Base-by-base conservation (phyloP, 1,140 invertebrate species). In the Drosophila fuyamai region DNA sequence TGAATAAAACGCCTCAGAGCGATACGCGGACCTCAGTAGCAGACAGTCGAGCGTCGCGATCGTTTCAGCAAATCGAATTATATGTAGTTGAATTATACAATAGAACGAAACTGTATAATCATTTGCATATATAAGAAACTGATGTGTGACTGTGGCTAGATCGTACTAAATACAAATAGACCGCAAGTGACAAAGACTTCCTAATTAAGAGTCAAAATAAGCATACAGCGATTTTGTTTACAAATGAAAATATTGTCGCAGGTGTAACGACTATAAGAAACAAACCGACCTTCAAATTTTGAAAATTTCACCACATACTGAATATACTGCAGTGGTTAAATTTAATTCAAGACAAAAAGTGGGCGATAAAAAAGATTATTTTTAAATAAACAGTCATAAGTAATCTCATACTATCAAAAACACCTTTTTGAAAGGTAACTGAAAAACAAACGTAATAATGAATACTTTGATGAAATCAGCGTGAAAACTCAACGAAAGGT, bases 31-130 rank as follows among this genome's bases (percentile, higher is more conserved):
- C 48, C 71, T 79, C 83, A 86, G 83, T 86, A 83, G 65, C 84
- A 82, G 72, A 77, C 47, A 65, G 74, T 48, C 79, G 51, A 88
- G 81, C 83, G 84, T 53, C 76, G 84, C 84, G 83, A 89, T 61
- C 79, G 84, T 77, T 83, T 70, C 84, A 58, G 29, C 68, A 18
- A 40, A 71, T 43, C 51, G 44, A 48, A 71, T 16, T 48, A 68
- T 68, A 71, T 70, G 29, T 56, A 41, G 23, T 36, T 70, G 18
- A 48, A 47, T 54, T 35, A 58, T 73, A 57, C 44, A 65, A 65
- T 43, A 67, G 66, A 74, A 40, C 46, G 59, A 32, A 70, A 57
- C 46, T 16, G 60, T 72, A 80, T 57, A 76, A 59, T 66, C 56
- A 48, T 62, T 62, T 57, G 58, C 53, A 72, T 65, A 68, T 65